Evolutionary conservation across 2,888 invertebrate genomes (phyloP), one percentile per base, ranked within the genome.

Genomic region (Fabriciana adippe): DNA sequence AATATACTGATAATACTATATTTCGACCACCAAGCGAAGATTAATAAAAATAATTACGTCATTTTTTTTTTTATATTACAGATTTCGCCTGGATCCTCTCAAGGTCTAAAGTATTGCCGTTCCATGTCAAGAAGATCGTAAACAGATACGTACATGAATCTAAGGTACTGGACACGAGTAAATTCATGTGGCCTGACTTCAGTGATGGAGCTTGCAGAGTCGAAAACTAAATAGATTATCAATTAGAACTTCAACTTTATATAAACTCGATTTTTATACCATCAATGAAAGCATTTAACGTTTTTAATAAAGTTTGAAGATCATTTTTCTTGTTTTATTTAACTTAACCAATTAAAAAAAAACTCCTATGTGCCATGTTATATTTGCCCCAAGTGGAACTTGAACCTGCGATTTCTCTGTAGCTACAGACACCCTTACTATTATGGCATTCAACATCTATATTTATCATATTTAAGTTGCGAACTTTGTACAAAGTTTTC

Each of bases 181-280:
- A 51, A 18, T 51, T 51, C 35, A 55, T 55, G 31, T 31, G 35
- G 55, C n/a, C 55, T 55, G 51, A 51, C 51, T 51, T 51, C 51
- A 51, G 54, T 26, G 54, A 54, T 3, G 54, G 54, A 14, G 54
- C 54, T 4, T 54, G 54, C 54, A 54, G 54, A 15, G 11, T 54
- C 26, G 54, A 54, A 6, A 26, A 54, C 5, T 26, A 54, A 54
- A 54, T 13, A 3, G 11, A 54, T 21, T n/a, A n/a, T 50, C 8
- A 54, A 26, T 18, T 18, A 1, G 18, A 2, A 18, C 18, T 18
- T 18, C 18, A 18, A 18, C 18, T 18, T 18, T 18, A 18, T 18
- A 18, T 18, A 18, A 18, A 18, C 18, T 18, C 18, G 18, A 18
- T 18, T 18, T 18, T 18, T 18, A 18, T 18, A 18, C 18, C 18